Evolutionary conservation across 2,797 vertebrate genomes (phyloP), one percentile per base, ranked within the genome.

Genomic region (Pipistrellus pipistrellus): DNA sequence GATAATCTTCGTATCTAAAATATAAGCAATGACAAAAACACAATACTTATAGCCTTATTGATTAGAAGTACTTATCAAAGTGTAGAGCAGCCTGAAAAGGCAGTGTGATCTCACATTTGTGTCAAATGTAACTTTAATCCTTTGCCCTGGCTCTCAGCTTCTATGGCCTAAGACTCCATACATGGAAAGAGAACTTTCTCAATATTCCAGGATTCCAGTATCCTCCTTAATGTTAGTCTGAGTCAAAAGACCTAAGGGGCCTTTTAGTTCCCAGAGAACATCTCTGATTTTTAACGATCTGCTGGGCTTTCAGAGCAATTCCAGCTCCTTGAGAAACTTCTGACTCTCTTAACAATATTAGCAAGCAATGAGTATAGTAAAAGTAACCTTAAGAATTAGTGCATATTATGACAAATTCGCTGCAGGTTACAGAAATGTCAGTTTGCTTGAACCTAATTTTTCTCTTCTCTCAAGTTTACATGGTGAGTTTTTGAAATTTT

Each of bases 1-100:
- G 20, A 94, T 23, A 96, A 97, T 81, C 78, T 96, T 92, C 75
- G 30, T 85, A 95, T 87, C 80, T 95, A 92, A 97, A 96, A 85
- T 80, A 92, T 59, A 94, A 72, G 21, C 66, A 6, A 69, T 72
- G 38, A 89, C 51, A 87, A 94, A 96, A 96, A 93, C 66, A 86
- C 3, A 77, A 23, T 88, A 53, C 90, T 93, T 88, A 66, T 68
- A 95, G 27, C 48, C 53, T 18, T 75, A 87, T 12, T 86, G 59
- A 93, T 93, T 59, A 94, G 88, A 96, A 59, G 30, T 48, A 51
- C 85, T 92, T 76, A 95, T 85, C 71, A 77, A 84, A 81, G 20
- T 84, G 8, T 59, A 90, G 90, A 89, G 86, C 25, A 85, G n/a
- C 77, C 75, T 23, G 0, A 66, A 46, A 73, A 84, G 75, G 17